These are phyloP conservation scores for Aphis gossypii DNA, from an alignment of 1,140 invertebrate species.

Conservation along the genomic window DNA sequence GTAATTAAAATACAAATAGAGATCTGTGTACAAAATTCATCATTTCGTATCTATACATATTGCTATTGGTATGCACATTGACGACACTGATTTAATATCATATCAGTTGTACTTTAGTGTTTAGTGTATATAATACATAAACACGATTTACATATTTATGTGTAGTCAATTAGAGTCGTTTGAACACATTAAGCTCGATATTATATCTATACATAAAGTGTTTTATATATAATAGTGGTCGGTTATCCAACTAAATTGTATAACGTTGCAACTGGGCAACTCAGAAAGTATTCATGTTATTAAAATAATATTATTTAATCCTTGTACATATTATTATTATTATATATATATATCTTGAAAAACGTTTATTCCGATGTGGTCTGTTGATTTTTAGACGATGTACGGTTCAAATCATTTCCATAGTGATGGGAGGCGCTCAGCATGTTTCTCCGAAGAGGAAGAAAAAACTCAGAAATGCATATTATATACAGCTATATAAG, in stretches of 20 bases:
- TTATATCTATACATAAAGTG: neutral
- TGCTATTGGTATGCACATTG: neutral
- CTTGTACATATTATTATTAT: neutral
- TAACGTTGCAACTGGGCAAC: neutral
- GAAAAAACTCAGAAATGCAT: neutral
- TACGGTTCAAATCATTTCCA: neutral
- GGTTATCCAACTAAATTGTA: neutral
- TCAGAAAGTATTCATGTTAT: neutral
- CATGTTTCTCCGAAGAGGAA: neutral
- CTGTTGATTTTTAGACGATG: neutral
- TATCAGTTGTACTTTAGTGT: neutral
- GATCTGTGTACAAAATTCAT: neutral
- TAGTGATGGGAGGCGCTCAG: neutral
- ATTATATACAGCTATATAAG: neutral
- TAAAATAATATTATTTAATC: conserved; percentile 15
- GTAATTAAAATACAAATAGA: neutral
- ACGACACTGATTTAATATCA: neutral
- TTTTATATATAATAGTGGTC: neutral
- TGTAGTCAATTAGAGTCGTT: neutral
- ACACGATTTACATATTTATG: neutral
- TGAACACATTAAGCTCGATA: neutral
- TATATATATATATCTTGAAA: neutral
- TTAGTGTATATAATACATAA: neutral
- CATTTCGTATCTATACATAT: neutral
- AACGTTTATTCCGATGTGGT: neutral